Percentiles rank a stretch among this genome's conserved stretches.
These are phyloP conservation scores for Eleutherodactylus coqui DNA, from an alignment of 2,797 vertebrate genomes.

Conservation along the genomic window DNA sequence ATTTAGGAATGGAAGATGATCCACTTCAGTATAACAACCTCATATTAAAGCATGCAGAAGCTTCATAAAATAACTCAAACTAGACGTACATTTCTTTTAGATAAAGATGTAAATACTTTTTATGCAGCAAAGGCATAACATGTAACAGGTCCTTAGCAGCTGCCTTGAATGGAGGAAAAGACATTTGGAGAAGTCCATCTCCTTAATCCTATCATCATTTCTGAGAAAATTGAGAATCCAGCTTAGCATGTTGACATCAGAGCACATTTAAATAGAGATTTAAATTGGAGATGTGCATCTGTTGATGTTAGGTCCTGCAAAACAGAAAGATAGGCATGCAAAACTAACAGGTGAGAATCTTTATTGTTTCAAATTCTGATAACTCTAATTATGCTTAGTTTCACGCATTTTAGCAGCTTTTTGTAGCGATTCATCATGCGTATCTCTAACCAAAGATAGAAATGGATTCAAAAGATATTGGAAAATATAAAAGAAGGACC, in stretches of 20 bases:
- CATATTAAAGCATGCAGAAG: neutral
- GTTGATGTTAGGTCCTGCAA: constrained; percentile 38
- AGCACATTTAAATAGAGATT: constrained; percentile 62
- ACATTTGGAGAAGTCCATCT: constrained; percentile 69
- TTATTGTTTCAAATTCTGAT: neutral
- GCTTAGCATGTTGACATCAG: constrained; percentile 67
- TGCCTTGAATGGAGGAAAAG: constrained; percentile 67
- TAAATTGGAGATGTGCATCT: constrained; percentile 57
- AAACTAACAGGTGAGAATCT: constrained; percentile 28
- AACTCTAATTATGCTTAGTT: too few species aligned
- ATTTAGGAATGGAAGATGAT: neutral
- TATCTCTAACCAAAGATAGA: too few species aligned
- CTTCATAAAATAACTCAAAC: neutral
- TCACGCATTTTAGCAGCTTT: too few species aligned
- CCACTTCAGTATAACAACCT: neutral
- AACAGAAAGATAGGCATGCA: neutral
- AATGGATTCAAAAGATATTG: too few species aligned
- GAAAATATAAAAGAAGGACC: too few species aligned
- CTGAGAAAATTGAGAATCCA: constrained; percentile 66
- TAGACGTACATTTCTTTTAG: neutral
- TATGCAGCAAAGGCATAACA: neutral
- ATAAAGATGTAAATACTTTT: neutral
- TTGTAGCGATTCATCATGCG: too few species aligned
- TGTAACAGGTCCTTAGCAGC: constrained; percentile 45
- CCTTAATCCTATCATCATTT: constrained; percentile 84